Evolutionary conservation across 2,113 vertebrate species (phyloP).

Genomic region (Cromileptes altivelis): DNA sequence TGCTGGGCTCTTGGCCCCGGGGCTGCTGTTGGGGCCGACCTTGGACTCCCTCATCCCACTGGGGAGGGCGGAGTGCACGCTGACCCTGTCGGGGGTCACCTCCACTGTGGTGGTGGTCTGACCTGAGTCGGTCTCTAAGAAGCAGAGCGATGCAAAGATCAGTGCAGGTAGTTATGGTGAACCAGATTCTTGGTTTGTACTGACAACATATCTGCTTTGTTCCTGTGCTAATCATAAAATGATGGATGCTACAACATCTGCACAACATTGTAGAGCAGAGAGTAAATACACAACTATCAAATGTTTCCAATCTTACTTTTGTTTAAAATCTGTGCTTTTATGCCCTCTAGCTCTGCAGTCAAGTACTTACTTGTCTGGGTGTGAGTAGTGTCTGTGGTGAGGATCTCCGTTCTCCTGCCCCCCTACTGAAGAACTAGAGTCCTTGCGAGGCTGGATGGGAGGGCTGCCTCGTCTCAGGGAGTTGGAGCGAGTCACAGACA

Average conservation of each 20-base stretch:
- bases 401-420: slow-evolving; percentile 81
- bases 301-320: neutral
- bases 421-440: slow-evolving; percentile 78
- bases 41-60: slow-evolving; percentile 68
- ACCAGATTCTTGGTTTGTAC: neutral
- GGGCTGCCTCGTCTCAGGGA: slow-evolving; percentile 93
- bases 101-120: slow-evolving; percentile 60
- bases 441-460: slow-evolving; percentile 82
- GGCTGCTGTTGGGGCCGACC: slow-evolving; percentile 85
- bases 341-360: neutral
- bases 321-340: neutral
- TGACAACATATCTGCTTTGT: neutral
- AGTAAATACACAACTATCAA: neutral
- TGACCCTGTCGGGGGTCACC: slow-evolving; percentile 72
- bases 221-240: neutral
- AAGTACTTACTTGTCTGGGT: slow-evolving; percentile 61
- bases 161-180: no score
- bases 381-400: slow-evolving; percentile 60
- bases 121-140: slow-evolving; percentile 71
- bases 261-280: neutral
- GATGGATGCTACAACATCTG: neutral
- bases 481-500: slow-evolving; percentile 96
- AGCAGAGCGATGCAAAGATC: neutral
- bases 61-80: slow-evolving; percentile 49
- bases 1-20: slow-evolving; percentile 86